Evolutionary conservation across 2,797 vertebrate genomes (phyloP), one percentile per base, ranked within the genome.

Genomic region (Acrocephalus scirpaceus): DNA sequence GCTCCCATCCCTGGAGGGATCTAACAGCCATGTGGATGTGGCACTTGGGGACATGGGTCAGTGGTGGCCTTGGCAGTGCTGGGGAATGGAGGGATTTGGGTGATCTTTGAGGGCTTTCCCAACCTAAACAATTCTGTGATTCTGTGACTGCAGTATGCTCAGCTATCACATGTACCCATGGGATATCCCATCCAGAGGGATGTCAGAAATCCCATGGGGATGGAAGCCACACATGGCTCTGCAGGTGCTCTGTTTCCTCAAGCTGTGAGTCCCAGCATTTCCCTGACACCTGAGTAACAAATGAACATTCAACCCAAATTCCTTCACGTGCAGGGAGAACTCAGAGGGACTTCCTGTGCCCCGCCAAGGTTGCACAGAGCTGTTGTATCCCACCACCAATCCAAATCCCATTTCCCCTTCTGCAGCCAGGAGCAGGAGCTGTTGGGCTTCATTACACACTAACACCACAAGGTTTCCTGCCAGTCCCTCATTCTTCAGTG

Each of bases 201-300:
- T 10, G 2, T 4, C 47, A 18, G 11, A 6, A 48, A 13, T 13
- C 32, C 56, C 19, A 0, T 0, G 3, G 10, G 47, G 16, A 34
- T 2, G 6, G 48, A 58, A 27, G 53, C 11, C 72, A 32, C 44
- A 10, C 12, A 3, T 0, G 2, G 50, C 40, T 45, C 58, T 45
- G 8, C 34, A 50, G 54, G 26, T 8, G 29, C 40, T 2, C 23
- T 2, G 5, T 5, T n/a, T 16, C 42, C n/a, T 34, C 67, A 10
- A 22, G 6, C 27, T 27, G 9, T 8, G 42, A 32, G 11, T 47
- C 3, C 27, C 19, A 87, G 17, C 20, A 74, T 3, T 4, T 57
- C 29, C 27, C n/a, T 2, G 1, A 17, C 6, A 25, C 64, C 58
- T 5, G 36, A 54, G 30, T 6, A 54, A 64, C 20, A 42, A 62